phyloP scores from a whole-genome alignment of 1,140 invertebrate genomes.

The Meteorus sp. region DNA sequence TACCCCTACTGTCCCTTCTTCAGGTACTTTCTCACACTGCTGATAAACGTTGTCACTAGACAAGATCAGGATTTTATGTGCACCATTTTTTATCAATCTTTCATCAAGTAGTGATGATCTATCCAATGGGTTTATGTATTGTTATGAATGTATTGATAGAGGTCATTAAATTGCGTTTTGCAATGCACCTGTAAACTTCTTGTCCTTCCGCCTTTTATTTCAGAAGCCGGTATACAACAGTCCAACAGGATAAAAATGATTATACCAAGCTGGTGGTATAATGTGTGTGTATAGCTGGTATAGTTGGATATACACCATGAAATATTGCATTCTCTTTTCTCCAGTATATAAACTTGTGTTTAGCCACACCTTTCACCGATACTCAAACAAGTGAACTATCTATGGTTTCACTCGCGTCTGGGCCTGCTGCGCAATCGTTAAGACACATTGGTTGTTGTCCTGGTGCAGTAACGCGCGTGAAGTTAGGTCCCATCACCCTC shows the following conservation, averaged over 20 bases:
- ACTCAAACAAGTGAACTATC: conserved; percentile 40
- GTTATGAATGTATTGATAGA: no score
- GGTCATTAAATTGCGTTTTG: conserved; percentile 48
- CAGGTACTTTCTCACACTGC: no score
- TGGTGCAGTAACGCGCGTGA: background rate
- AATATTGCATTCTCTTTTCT: conserved; percentile 56
- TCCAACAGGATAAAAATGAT: conserved; percentile 34
- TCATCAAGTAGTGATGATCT: no score
- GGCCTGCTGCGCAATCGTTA: conserved; percentile 6
- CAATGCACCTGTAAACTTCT: conserved; percentile 24
- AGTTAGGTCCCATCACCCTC: no score
- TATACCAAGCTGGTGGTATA: conserved; percentile 24
- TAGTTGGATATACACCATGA: conserved; percentile 37
- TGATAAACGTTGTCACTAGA: no score
- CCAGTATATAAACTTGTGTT: no score
- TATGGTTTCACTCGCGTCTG: no score
- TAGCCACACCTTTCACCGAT: conserved; percentile 58
- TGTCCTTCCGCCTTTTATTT: background rate
- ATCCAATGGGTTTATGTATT: no score
- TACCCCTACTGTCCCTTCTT: no score
- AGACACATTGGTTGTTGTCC: no score
- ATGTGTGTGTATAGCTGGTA: conserved; percentile 6
- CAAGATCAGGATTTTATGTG: no score
- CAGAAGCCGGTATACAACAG: conserved; percentile 14
- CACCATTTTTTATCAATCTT: no score